Conservation (phyloP, 2,797 vertebrate genomes). For the Pyrocephalus nanus region DNA sequence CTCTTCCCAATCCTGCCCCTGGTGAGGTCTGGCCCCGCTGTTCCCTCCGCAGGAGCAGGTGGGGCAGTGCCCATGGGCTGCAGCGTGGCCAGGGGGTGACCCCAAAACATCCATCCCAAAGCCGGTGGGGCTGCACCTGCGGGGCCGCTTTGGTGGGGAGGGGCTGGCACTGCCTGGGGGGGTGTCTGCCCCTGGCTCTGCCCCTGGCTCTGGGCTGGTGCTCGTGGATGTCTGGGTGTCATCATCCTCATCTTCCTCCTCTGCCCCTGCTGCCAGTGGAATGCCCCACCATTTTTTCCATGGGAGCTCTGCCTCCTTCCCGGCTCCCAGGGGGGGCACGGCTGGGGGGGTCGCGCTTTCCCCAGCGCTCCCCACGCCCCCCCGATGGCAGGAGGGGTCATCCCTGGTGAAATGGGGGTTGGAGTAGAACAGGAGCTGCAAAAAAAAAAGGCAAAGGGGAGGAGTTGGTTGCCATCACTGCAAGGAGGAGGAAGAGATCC, state of each 20-base stretch:
- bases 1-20: background rate
- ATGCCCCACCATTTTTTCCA: background rate
- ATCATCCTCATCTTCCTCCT: background rate
- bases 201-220: background rate
- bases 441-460: background rate
- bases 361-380: background rate
- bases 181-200: background rate
- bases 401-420: background rate
- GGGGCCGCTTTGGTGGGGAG: background rate
- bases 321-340: too few relatives aligned
- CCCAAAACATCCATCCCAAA: background rate
- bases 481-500: background rate
- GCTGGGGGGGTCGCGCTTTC: rapidly evolving
- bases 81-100: rapidly evolving
- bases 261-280: rapidly evolving
- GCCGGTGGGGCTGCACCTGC: background rate
- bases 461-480: background rate
- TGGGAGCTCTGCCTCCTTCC: background rate
- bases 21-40: background rate
- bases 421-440: background rate
- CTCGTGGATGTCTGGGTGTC: background rate
- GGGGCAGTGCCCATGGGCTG: background rate
- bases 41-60: background rate
- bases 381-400: background rate
- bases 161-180: background rate